Evolutionary conservation across 1,140 invertebrate species (phyloP).

Genomic region (Drosophila tani): DNA sequence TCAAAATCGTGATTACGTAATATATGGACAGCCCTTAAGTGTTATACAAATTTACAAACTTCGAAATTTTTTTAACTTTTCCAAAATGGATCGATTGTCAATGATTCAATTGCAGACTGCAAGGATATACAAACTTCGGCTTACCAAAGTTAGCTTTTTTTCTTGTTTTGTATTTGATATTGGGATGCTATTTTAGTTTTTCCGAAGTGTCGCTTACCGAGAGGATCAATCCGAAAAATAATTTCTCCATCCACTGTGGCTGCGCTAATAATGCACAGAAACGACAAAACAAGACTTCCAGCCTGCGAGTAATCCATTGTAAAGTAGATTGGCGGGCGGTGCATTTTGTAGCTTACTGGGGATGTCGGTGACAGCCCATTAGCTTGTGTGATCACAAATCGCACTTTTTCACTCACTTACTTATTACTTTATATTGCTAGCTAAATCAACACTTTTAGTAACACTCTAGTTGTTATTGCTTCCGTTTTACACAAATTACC

Average conservation of each 20-base stretch:
- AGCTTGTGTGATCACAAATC: background rate
- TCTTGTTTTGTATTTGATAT: too few species aligned
- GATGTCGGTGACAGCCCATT: slow-evolving; percentile 28
- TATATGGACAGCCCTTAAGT: too few species aligned
- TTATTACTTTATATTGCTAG: background rate
- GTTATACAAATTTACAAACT: too few species aligned
- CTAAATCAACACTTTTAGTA: background rate
- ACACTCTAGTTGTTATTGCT: background rate
- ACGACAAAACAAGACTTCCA: slow-evolving; percentile 53
- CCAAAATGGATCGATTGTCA: too few species aligned
- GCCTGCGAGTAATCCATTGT: slow-evolving; percentile 70
- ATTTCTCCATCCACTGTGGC: slow-evolving; percentile 66
- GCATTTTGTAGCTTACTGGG: background rate
- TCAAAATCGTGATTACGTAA: too few species aligned
- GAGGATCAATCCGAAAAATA: slow-evolving; percentile 79
- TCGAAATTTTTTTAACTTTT: too few species aligned
- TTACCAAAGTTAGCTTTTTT: too few species aligned
- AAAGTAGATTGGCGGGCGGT: slow-evolving; percentile 9
- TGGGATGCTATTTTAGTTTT: background rate
- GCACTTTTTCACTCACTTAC: slow-evolving; percentile 3
- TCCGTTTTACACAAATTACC: background rate
- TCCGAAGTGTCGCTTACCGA: slow-evolving; percentile 64
- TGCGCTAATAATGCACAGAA: slow-evolving; percentile 60
- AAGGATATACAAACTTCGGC: too few species aligned
- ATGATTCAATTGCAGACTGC: too few species aligned